These are phyloP conservation scores for Idris sp. DNA, from an alignment of 1,140 invertebrate genomes.

Conservation along the genomic window DNA sequence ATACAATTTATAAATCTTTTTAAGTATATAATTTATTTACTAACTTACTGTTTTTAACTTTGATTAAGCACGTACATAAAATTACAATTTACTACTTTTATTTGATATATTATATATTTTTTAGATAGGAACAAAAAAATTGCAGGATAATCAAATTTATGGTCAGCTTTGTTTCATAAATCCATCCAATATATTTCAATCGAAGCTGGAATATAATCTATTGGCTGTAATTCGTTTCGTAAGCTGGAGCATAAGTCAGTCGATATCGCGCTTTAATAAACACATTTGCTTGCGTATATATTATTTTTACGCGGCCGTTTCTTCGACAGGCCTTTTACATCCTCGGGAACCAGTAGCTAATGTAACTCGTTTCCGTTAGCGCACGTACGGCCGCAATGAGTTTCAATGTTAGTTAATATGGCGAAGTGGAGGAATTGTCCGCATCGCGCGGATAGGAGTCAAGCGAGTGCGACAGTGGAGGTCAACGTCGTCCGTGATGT, in stretches of 20 bases:
- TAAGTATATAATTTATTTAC: no score
- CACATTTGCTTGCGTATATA: conserved; percentile 17
- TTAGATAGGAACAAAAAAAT: no score
- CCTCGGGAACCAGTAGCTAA: conserved; percentile 23
- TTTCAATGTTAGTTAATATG: conserved; percentile 53
- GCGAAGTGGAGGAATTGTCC: conserved; percentile 67
- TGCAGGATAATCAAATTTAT: no score
- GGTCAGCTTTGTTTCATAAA: no score
- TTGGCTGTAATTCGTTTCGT: background rate
- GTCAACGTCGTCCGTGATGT: conserved; percentile 64
- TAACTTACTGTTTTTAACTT: no score
- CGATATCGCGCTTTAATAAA: conserved; percentile 22
- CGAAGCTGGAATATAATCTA: conserved; percentile 10
- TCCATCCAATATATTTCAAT: background rate
- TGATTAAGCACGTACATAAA: no score
- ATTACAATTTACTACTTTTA: no score
- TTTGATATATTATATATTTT: no score
- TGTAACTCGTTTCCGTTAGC: conserved; percentile 34
- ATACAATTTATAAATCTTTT: no score
- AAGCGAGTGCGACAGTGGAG: conserved; percentile 52
- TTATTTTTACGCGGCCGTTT: conserved; percentile 21
- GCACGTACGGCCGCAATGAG: conserved; percentile 27
- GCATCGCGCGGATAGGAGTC: conserved; percentile 50
- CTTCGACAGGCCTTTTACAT: conserved; percentile 6
- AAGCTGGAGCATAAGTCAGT: background rate